These are phyloP conservation scores for Lasioglossum figueresi DNA, from an alignment of 2,888 invertebrate species.

Conservation along the genomic window DNA sequence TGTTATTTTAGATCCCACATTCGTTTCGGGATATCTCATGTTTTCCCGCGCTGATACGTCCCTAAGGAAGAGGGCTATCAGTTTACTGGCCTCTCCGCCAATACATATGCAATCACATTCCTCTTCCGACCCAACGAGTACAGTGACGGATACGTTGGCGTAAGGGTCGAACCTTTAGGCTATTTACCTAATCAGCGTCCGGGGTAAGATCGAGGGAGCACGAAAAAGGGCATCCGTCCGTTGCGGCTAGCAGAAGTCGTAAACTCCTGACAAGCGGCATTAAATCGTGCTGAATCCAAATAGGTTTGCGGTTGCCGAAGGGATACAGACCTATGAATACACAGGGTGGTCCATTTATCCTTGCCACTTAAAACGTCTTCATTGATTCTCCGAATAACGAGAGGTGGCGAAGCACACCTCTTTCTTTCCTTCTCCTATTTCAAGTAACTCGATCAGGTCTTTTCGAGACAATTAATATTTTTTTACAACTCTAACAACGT, in stretches of 20 bases:
- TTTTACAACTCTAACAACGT: background rate
- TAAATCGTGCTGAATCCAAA: conserved; percentile 70
- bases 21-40: conserved; percentile 38
- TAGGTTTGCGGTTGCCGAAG: conserved; percentile 62
- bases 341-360: conserved; percentile 17
- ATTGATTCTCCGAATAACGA: background rate
- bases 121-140: conserved; percentile 46
- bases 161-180: conserved; percentile 60
- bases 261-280: conserved; percentile 67
- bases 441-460: background rate
- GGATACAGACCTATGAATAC: conserved; percentile 32
- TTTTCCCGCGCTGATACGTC: conserved; percentile 54
- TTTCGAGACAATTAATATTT: no score
- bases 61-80: conserved; percentile 57
- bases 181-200: conserved; percentile 76
- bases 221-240: conserved; percentile 57
- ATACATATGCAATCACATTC: conserved; percentile 58
- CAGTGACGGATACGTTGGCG: conserved; percentile 62
- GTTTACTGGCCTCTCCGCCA: conserved; percentile 49
- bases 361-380: conserved; percentile 6
- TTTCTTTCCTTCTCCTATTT: background rate
- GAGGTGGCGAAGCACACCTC: no score
- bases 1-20: conserved; percentile 18
- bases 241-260: conserved; percentile 62
- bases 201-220: conserved; percentile 50